Evolutionary conservation across 2,113 vertebrate species (phyloP).

Genomic region (Alligator sinensis): DNA sequence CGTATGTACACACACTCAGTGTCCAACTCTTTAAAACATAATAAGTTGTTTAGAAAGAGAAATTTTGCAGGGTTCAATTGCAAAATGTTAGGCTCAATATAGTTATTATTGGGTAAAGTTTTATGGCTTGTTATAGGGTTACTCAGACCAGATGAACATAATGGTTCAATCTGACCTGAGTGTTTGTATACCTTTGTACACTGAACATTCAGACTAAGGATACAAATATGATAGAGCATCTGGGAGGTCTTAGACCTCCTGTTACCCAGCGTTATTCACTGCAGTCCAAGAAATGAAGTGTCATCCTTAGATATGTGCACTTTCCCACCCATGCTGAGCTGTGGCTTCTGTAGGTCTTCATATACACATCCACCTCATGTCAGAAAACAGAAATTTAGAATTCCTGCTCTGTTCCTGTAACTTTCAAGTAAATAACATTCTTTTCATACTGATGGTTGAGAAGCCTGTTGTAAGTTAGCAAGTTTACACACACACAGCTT

Average conservation of each 20-base stretch:
- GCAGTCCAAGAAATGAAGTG: neutral
- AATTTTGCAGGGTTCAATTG: neutral
- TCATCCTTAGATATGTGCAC: neutral
- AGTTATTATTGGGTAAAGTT: neutral
- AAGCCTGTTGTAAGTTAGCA: no score
- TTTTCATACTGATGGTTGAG: no score
- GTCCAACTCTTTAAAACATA: neutral
- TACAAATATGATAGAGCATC: rapidly evolving
- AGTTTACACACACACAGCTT: no score
- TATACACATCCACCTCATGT: neutral
- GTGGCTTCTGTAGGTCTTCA: neutral
- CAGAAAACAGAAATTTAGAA: neutral
- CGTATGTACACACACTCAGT: no score
- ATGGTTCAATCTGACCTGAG: neutral
- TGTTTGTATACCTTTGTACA: neutral
- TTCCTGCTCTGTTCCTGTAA: neutral
- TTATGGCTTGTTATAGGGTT: neutral
- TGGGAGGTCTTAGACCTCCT: rapidly evolving
- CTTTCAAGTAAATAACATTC: neutral
- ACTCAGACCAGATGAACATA: neutral
- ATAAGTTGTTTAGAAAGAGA: neutral
- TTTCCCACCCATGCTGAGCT: neutral
- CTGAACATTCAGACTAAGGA: neutral
- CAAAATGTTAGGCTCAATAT: neutral
- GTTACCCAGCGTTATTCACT: neutral